Percentiles rank a stretch among this genome's conserved stretches.
These are phyloP conservation scores for Melanerpes formicivorus DNA, from an alignment of 2,113 vertebrate genomes.

Conservation along the genomic window DNA sequence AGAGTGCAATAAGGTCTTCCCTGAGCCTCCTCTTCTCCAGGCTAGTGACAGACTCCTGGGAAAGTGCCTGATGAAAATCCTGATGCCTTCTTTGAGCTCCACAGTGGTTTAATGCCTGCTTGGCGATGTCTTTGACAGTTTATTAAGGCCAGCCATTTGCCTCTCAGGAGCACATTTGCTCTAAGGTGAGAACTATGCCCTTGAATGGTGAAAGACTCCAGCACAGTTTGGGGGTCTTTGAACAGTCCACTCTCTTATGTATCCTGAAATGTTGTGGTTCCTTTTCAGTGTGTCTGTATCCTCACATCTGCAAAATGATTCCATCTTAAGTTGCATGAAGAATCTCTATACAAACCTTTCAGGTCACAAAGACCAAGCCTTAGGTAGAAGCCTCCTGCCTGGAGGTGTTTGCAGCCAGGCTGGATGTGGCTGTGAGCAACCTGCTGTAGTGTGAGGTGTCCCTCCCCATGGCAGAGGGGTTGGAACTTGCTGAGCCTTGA, in stretches of 20 bases:
- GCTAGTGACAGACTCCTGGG: neutral
- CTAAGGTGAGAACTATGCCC: too few species aligned
- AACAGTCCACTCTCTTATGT: neutral
- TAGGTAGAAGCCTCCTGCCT: neutral
- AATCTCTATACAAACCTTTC: neutral
- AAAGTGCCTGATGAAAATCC: neutral
- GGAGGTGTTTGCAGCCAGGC: too few species aligned
- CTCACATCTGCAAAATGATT: neutral
- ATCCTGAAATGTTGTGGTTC: neutral
- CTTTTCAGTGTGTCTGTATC: neutral
- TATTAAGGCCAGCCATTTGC: neutral
- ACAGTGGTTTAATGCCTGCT: conserved; percentile 43
- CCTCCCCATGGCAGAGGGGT: too few species aligned
- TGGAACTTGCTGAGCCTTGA: too few species aligned
- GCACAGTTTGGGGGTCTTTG: too few species aligned
- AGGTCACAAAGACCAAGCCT: neutral
- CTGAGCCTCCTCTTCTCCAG: too few species aligned
- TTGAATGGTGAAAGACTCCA: too few species aligned
- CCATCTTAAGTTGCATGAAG: neutral
- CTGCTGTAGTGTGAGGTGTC: too few species aligned
- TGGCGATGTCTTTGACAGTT: conserved; percentile 22
- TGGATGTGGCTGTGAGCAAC: too few species aligned
- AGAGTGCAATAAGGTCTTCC: too few species aligned
- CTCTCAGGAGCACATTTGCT: neutral
- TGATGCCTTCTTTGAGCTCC: conserved; percentile 30